Base-by-base conservation (phyloP, 2,113 vertebrate species). In the Cyanoramphus novaezelandiae region DNA sequence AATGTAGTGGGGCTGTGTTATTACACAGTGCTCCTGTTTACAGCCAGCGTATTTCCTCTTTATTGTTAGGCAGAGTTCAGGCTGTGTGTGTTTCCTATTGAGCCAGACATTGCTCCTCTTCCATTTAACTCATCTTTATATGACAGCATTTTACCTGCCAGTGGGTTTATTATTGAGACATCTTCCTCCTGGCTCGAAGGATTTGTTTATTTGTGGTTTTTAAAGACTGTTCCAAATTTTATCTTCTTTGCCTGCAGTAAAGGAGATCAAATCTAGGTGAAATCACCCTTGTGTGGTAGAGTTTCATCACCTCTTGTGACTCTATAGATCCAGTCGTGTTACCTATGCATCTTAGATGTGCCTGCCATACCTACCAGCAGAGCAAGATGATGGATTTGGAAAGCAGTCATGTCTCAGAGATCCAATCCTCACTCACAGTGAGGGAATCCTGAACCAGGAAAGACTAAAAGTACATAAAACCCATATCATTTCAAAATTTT, bases 31-130 rank as follows among this genome's bases (percentile, higher is more conserved):
- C 63, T 96, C 13, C 67, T 92, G 53, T 75, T 86, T 93, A 62
- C 17, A 93, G 44, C 62, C 50, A 35, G 53, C 23, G n/a, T 92
- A 93, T 94, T 96, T 97, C 85, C 77, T 94, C 84, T 94, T 97
- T 92, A 96, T 92, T 92, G 17, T 94, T 79, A 94, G 88, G 74
- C 46, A 24, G 77, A 94, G 81, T 96, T 96, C 77, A 90, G 82
- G 50, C 70, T 91, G 90, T 80, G 90, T 88, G 70, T 94, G 86
- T 64, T 94, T 97, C 76, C 82, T 74, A 27, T 68, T 94, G 91
- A 91, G 68, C 43, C 75, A 62, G 77, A 67, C 65, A 74, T 52
- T 65, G 71, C 13, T 90, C 37, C 41, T 93, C 60, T 96, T 96
- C 72, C 60, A 63, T 55, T 85, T 95, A 93, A 92, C 59, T 92